Evolutionary conservation across 2,113 vertebrate species (phyloP).

Genomic region (Pogonocichla stellata): DNA sequence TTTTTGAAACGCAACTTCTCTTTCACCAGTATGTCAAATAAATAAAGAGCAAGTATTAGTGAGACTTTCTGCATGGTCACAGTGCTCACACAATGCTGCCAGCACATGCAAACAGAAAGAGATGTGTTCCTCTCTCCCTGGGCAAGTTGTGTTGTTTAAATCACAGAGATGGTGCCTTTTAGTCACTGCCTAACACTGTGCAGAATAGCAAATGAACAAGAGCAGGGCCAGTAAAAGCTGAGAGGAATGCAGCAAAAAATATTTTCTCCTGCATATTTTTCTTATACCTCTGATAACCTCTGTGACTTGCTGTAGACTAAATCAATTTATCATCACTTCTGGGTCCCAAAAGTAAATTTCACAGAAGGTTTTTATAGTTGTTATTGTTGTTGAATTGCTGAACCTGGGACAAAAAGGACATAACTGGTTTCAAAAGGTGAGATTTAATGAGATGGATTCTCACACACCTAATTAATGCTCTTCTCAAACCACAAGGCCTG

Average conservation of each 20-base stretch:
- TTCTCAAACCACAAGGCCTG: neutral
- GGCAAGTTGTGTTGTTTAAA: neutral
- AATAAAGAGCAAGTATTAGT: neutral
- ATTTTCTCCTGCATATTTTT: constrained; percentile 26
- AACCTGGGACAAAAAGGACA: neutral
- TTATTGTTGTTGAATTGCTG: neutral
- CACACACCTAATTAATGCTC: neutral
- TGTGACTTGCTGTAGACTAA: neutral
- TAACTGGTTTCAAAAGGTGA: neutral
- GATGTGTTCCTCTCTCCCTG: neutral
- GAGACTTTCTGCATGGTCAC: neutral
- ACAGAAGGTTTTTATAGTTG: neutral
- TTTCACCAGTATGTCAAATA: neutral
- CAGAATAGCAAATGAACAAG: neutral
- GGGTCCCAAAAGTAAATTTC: neutral
- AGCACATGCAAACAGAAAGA: neutral
- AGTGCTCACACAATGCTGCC: neutral
- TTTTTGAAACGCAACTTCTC: neutral
- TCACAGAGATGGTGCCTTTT: neutral
- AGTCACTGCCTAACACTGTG: neutral
- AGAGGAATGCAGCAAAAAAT: constrained; percentile 34
- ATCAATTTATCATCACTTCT: constrained; percentile 5
- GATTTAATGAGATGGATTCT: neutral
- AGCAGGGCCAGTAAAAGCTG: neutral
- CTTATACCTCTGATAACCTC: constrained; percentile 9